Evolutionary conservation across 1,140 invertebrate species (phyloP), one percentile per base, ranked within the genome.

Genomic region (Papilio dardanus): DNA sequence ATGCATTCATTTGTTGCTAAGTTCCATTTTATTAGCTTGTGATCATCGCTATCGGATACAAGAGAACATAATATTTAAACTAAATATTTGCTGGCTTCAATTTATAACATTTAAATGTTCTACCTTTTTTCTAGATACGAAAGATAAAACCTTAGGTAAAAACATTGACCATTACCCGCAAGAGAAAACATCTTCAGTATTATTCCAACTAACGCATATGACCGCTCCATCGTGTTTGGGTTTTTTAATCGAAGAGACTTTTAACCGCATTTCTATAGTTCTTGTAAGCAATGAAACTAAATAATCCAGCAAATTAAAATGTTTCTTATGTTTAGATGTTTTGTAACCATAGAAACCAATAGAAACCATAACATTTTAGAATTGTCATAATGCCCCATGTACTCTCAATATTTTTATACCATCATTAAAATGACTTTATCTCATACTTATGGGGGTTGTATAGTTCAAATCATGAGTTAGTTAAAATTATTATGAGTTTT

Each of bases 201-300:
- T 97, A 87, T 96, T 97, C 98, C 98, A 99, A 77, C 96, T 96
- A 12, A 98, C 96, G 92, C 98, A 98, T 75, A 97, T 96, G 5
- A 98, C 96, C 19, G 97, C 93, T 85, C 96, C 96, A 50, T 93
- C 94, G 89, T 98, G 97, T 68, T 96, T 95, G 58, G 96, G 95
- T 83, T 96, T 95, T 83, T 96, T 95, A 82, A 95, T 95, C 75
- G 96, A 86, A 54, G 95, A 96, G 88, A 97, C 96, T 95, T 98
- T 98, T 79, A 98, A 96, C 89, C 96, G 95, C 97, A 98, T 98
- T 79, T 75, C 84, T 42, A 69, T 28, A 31, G 8, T 46, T n/a
- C 12, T 42, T n/a, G 12, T 10, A 31, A 46, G 5, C 37, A 30
- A 12, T 71, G 8, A 30, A 16, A 46, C 5, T 62, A 14, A 16